Evolutionary conservation across 2,113 vertebrate species (phyloP), one percentile per base, ranked within the genome.

Genomic region (Leucosticte australis): DNA sequence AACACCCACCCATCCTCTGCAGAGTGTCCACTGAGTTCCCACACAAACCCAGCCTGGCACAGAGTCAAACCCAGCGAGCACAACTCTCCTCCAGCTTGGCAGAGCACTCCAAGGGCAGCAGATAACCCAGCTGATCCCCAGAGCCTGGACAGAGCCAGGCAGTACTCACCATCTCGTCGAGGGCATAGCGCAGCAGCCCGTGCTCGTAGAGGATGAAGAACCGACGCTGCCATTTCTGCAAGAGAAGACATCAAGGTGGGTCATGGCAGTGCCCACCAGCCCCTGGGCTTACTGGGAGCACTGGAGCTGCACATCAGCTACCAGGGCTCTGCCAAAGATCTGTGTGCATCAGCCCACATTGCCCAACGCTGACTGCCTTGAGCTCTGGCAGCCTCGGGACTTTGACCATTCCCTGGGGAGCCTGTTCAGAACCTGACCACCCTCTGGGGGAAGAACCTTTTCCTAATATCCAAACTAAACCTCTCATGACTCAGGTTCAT

Each of bases 171-270:
- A 99, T 99, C 97, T 99, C 99, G 53, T 99, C 99, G 97, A 99
- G 96, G 85, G 99, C 99, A 1, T 99, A 99, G 91, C 99, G 99
- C 87, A 99, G 97, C 75, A 99, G 97, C 85, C 99, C 99, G 4
- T 99, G 99, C 90, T 99, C 99, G 50, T 99, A 99, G 27, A 99
- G 99, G 92, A 99, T 98, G 97, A 99, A 99, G 97, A 99, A 99
- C 49, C 99, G 98, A 78, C 99, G 98, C 87, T 99, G 99, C 99
- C 99, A 99, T 98, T 99, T 99, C 99, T 99, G 97, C 86, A 96
- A 74, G 42, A 68, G 78, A 95, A 94, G 33, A 87, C 49, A 96
- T 41, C 3, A 1, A 39, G 19, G 31, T 0, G 2, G n/a, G 83
- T 94, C 57, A 90, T 1, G 6, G 35, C 62, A 55, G 35, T 4